Conservation (phyloP, 2,113 vertebrate species). For the Eudyptes chrysolophus region DNA sequence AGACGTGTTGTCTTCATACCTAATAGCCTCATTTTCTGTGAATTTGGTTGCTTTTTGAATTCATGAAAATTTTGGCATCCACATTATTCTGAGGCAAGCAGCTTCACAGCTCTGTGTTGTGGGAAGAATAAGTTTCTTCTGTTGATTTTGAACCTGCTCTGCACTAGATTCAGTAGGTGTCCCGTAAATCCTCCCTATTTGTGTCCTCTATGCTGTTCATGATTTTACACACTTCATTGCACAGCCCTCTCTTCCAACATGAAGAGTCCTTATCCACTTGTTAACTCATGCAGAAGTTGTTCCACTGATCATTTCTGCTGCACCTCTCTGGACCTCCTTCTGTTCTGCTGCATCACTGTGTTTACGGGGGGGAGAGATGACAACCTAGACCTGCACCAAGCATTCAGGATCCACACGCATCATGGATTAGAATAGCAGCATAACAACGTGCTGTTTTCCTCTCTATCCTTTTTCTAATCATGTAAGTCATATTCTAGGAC, state of each 20-base stretch:
- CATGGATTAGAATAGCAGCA: neutral
- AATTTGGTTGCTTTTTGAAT: neutral
- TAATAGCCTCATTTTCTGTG: neutral
- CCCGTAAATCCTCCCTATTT: no score
- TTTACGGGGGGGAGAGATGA: neutral
- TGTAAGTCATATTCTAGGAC: neutral
- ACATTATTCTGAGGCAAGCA: neutral
- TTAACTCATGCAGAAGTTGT: neutral
- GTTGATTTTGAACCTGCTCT: neutral
- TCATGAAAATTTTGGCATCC: neutral
- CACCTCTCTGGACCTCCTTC: neutral
- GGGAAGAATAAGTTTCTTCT: neutral
- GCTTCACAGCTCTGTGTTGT: neutral
- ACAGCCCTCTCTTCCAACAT: rapidly evolving
- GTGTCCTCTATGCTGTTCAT: neutral
- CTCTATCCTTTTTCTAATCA: neutral
- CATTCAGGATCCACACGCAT: neutral
- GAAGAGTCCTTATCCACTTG: neutral
- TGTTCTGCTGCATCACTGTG: neutral
- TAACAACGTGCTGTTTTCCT: rapidly evolving
- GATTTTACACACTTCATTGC: rapidly evolving
- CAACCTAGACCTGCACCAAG: neutral
- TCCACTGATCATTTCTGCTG: neutral
- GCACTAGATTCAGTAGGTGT: neutral
- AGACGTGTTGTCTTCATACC: neutral